phyloP scores from a whole-genome alignment of 2,113 vertebrate species.

The Myiozetetes cayanensis region DNA sequence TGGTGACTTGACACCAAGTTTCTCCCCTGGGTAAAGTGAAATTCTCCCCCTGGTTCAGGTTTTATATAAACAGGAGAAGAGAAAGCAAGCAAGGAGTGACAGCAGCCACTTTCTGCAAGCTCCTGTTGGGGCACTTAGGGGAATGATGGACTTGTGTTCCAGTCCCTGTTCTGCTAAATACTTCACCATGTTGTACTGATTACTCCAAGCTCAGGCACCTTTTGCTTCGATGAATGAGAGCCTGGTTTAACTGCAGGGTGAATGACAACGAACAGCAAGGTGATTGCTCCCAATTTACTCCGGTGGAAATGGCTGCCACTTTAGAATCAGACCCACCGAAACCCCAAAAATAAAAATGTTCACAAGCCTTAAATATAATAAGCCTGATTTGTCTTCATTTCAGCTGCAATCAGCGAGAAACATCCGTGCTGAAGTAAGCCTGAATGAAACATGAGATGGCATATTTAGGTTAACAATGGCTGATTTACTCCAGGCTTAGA shows the following conservation, averaged over 20 bases:
- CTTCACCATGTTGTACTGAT: not conserved
- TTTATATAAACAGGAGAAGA: not conserved
- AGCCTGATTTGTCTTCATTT: conserved; percentile 56
- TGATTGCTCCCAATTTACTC: conserved; percentile 48
- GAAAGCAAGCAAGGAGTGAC: not conserved
- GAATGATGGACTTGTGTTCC: not conserved
- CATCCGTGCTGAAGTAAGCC: not conserved
- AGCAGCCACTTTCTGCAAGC: not conserved
- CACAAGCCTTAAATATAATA: conserved; percentile 39
- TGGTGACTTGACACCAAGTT: not conserved
- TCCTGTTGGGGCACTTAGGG: not conserved
- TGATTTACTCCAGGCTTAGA: conserved; percentile 6
- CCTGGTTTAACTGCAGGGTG: not conserved
- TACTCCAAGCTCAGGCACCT: not conserved
- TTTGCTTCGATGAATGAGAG: not conserved
- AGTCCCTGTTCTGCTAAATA: not conserved
- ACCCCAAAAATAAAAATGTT: conserved; percentile 53
- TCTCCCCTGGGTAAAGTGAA: not conserved
- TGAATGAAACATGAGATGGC: conserved; percentile 54
- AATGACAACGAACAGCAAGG: not conserved
- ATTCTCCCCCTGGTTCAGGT: not conserved
- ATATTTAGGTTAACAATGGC: conserved; percentile 42
- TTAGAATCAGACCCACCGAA: conserved; percentile 39
- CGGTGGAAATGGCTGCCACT: conserved; percentile 22
- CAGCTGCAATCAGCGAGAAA: conserved; percentile 38